Base-by-base conservation (phyloP, 2,797 vertebrate genomes). In the Esox masquinongy region DNA sequence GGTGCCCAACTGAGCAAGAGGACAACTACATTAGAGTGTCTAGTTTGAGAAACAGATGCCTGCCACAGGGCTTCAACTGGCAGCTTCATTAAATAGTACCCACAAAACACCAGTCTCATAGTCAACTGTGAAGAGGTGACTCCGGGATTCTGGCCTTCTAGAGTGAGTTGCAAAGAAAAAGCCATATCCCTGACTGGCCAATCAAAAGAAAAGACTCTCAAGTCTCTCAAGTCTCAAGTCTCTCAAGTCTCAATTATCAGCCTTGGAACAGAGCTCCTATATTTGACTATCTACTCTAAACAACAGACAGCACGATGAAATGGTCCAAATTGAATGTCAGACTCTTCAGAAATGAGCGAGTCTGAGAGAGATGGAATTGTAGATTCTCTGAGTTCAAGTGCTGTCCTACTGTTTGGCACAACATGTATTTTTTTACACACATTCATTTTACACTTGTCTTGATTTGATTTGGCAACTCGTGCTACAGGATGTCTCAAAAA, bases 261-360 rank as follows among this genome's bases (percentile, higher is more conserved):
- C 81, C 74, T 80, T 80, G 78, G 78, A 80, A 82, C 75, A 80
- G 82, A 85, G 84, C 81, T 84, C 74, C 49, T 77, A 74, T 74
- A 79, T 77, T 86, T 81, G 68, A 68, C 78, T 79, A 70, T 76
- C 76, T 77, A 81, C 84, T 79, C 82, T 75, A 79, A 84, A 83
- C 83, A 86, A 86, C 86, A 82, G 78, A 84, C 72, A 26, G 77
- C 82, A 73, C 77, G 80, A 90, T 91, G 89, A 89, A 87, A 85
- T 84, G 12, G 4, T 6, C 79, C 85, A 69, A 89, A 90, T 90
- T 89, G 79, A 88, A 91, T 92, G 64, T 72, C 64, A 87, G 82
- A 72, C 81, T 11, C 7, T 16, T 22, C 19, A 22, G n/a, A 68
- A 68, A 43, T 76, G 79, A 63, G 66, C 74, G 76, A 12, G 53